Base-by-base conservation (phyloP, 2,797 vertebrate genomes). In the Coregonus suidteri region DNA sequence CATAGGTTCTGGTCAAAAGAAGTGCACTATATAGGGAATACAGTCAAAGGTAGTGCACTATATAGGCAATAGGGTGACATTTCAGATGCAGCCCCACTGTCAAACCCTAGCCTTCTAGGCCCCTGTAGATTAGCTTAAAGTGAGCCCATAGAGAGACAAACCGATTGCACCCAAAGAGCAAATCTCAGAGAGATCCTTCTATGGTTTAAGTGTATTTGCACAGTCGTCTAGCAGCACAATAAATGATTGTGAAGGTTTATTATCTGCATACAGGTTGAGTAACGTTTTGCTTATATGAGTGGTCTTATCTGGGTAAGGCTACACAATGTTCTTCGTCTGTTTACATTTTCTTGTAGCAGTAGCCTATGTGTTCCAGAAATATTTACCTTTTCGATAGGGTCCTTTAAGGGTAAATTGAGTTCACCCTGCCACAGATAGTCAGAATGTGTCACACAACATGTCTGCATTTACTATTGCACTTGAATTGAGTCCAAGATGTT, bases 231-330 rank as follows among this genome's bases (percentile, higher is more conserved):
- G 81, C 34, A 69, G 72, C 25, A 15, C 25, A 77, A 88, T 90
- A 88, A 87, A 82, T 25, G 77, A 76, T 76, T 73, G 77, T 54
- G 31, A 86, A 85, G 71, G 54, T 75, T 80, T 81, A 78, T 85
- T 83, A 88, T 89, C 83, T 84, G 82, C 71, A 13, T 64, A 84
- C 81, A 81, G 77, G 79, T 85, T 88, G 85, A 83, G 85, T 85
- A 90, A 89, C 31, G 51, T 82, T 87, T 80, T 81, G 80, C 85
- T 89, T 88, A 83, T 79, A 84, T 73, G 79, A 88, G 78, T 78
- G 59, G 69, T 76, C 85, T 91, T 93, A 92, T 91, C 91, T 82
- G 51, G 76, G 82, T 82, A 83, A 85, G 80, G 84, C 84, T 87
- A 74, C 83, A 88, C 81, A 88, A 88, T 84, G 86, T 83, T 85